Conservation (phyloP, 1,140 invertebrate species). For the Aphidius gifuensis region DNA sequence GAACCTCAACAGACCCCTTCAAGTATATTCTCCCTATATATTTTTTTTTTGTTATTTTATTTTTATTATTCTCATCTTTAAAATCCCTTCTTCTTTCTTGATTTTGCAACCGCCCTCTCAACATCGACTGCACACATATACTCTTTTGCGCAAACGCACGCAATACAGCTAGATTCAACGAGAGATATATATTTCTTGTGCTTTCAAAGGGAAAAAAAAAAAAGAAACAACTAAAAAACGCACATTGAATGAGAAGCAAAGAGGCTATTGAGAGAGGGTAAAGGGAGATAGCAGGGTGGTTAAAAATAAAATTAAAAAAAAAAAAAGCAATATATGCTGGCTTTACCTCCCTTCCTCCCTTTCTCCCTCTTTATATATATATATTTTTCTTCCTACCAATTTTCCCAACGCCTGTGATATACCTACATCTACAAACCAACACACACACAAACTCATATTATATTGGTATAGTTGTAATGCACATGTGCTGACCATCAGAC, state of each 20-base stretch:
- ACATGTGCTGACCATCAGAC: not conserved
- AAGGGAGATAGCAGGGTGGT: no score
- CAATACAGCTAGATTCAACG: slow-evolving; percentile 24
- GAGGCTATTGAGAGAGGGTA: not conserved
- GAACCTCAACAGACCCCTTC: slow-evolving; percentile 42
- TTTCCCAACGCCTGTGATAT: not conserved
- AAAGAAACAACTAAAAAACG: not conserved
- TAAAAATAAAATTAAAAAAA: no score
- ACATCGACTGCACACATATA: not conserved
- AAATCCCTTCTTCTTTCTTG: no score
- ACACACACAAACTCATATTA: no score
- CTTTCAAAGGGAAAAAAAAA: not conserved
- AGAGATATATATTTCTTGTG: slow-evolving; percentile 20
- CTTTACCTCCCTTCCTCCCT: not conserved
- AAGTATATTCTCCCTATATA: not conserved
- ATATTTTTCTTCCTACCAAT: not conserved
- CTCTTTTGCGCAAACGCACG: slow-evolving; percentile 18
- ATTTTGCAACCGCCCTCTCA: no score
- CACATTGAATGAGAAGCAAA: not conserved
- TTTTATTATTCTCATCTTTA: no score
- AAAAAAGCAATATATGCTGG: no score
- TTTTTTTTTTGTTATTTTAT: not conserved
- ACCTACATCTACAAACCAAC: no score
- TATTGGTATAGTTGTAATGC: no score
- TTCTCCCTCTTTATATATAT: not conserved